Base-by-base conservation (phyloP, 2,888 invertebrate genomes). In the Cryptops parisi region DNA sequence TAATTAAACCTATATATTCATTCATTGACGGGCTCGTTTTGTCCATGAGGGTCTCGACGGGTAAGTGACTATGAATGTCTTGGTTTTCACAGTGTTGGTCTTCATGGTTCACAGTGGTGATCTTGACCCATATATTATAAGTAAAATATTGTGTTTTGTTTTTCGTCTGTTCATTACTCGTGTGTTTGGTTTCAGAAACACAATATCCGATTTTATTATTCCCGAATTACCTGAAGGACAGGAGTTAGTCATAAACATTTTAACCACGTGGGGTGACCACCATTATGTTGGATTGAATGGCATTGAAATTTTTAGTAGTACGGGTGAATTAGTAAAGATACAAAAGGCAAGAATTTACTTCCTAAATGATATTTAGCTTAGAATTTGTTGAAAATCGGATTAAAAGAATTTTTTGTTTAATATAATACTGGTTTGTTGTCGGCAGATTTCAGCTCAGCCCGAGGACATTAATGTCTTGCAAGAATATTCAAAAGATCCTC, bases 231-330 rank as follows among this genome's bases (percentile, higher is more conserved):
- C 85, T 0, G 70, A 69, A 57, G 86, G 85, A n/a, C 70, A 74
- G 61, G 67, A 75, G 52, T 64, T 86, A 61, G 74, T 76, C 58
- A 70, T 86, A 52, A 78, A 80, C 65, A 82, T 86, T 58, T 70
- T 76, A 54, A 76, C 75, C 19, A 83, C 84, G 26, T 86, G 86
- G 86, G 86, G 85, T 6, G 86, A 86, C 65, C 77, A 78, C 60
- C 78, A 82, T 67, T 79, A 82, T 61, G 80, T 86, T 15, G 86
- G 85, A 1, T 67, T 86, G 52, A 85, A 84, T 64, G 85, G 84
- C 2, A 75, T 86, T 51, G 84, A 86, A 67, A 68, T 85, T 57
- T 86, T 83, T 64, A 77, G 78, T 57, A 69, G 71, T 17, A 70
- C 72, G 48, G 85, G 84, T 9, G 71, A 76, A 57, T 69, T 72